Conservation (phyloP, 2,888 invertebrate species). For the Altica lythri region DNA sequence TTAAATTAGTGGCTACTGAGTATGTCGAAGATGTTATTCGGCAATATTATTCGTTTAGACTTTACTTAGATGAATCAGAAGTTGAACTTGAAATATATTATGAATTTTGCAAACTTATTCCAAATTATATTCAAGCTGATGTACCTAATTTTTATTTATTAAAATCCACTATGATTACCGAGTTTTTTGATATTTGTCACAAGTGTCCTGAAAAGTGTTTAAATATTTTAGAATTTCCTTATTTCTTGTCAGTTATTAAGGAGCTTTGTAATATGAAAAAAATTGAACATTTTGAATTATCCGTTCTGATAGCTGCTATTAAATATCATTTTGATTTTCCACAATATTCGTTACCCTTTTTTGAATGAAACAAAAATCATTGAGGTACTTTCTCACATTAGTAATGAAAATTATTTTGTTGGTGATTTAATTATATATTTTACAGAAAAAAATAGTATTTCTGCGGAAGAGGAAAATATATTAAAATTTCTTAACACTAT, state of each 20-base stretch:
- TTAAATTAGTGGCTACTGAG: constrained; percentile 1
- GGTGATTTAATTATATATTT: neutral
- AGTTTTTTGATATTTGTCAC: neutral
- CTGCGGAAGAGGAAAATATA: neutral
- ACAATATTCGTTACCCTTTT: constrained; percentile 3
- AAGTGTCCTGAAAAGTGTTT: constrained; percentile 6
- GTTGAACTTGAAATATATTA: constrained; percentile 8
- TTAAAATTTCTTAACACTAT: no score
- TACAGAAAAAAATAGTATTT: neutral
- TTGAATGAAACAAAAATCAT: neutral
- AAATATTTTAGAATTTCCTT: constrained; percentile 12
- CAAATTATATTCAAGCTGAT: neutral
- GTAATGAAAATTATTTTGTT: neutral
- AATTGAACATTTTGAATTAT: neutral
- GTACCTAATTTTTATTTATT: neutral
- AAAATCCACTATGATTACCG: neutral
- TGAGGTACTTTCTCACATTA: neutral
- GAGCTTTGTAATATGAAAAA: neutral
- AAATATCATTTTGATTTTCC: constrained; percentile 4
- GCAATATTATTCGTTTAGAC: neutral
- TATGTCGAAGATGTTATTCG: neutral
- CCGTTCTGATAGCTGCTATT: neutral
- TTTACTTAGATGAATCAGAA: constrained; percentile 7
- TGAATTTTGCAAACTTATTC: constrained; percentile 9
- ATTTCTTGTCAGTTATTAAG: constrained; percentile 7